Base-by-base conservation (phyloP, 2,888 invertebrate genomes). In the Resseliella maxima region DNA sequence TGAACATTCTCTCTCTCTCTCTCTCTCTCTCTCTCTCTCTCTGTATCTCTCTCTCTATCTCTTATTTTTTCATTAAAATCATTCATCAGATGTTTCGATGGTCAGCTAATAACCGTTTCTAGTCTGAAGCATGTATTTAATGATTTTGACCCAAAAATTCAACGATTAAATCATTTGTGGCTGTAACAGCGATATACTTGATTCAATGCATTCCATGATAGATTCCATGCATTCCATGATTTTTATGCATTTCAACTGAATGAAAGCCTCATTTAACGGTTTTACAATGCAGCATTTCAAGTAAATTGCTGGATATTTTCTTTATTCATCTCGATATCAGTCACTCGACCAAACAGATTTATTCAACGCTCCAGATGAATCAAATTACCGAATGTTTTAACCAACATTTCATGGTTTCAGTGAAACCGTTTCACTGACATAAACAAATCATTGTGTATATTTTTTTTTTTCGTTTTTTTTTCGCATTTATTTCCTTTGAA, bases 81-180 rank as follows among this genome's bases (percentile, higher is more conserved):
- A n/a, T 27, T 31, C 72, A 72, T 72, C 72, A 50, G 72, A 72
- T 31, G 12, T 27, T 59, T 59, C 59, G 31, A 72, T 72, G 72
- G 72, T 72, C 31, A 72, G 72, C 72, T 72, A 72, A 72, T 72
- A 72, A 72, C 35, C 31, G 15, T 0, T 72, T 15, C 15, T 6
- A 72, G 31, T 35, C 72, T 31, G 31, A 72, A 72, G 31, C 72
- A n/a, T 31, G 72, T 35, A 72, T 72, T 72, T 72, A 72, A 72
- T 72, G 72, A 72, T 31, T 6, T 72, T 72, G 72, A 72, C 72
- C 72, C 18, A 8, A 72, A 72, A 72, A 72, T 2, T 31, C 31
- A 31, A 72, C 31, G 72, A 31, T 31, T 72, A 31, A 72, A 72
- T 72, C 72, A 31, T 10, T n/a, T 72, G 12, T 15, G 24, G 12